phyloP scores from a whole-genome alignment of 2,888 invertebrate species.

The Amphipoea oculea region DNA sequence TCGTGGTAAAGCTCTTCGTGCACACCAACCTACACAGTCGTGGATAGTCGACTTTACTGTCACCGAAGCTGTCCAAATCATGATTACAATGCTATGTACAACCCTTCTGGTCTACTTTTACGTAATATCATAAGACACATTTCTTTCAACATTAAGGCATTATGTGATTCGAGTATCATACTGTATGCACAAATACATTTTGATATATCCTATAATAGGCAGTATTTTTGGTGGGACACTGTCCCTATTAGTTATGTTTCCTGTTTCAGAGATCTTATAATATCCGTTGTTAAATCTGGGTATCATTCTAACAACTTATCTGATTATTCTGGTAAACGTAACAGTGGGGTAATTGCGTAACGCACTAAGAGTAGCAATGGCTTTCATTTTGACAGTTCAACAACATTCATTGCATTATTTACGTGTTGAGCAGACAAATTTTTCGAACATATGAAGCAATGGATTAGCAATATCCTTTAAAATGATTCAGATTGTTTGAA shows the following conservation, averaged over 20 bases:
- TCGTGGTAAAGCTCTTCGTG: not conserved
- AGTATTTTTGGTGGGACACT: not conserved
- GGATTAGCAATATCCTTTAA: not conserved
- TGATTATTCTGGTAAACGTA: not conserved
- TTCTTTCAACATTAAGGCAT: conserved; percentile 34
- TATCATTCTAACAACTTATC: not conserved
- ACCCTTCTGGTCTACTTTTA: conserved; percentile 13
- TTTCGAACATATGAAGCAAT: not conserved
- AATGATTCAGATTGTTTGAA: not conserved
- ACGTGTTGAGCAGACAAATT: not conserved
- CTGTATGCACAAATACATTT: not conserved
- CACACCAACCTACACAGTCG: not conserved
- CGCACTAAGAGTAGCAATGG: too few species aligned
- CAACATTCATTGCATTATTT: not conserved
- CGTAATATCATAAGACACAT: conserved; percentile 35
- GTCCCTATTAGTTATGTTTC: not conserved
- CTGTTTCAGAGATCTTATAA: not conserved
- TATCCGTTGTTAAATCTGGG: not conserved
- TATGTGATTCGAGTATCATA: not conserved
- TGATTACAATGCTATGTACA: conserved; percentile 12
- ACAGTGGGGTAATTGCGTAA: too few species aligned
- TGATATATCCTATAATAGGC: not conserved
- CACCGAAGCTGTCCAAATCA: not conserved
- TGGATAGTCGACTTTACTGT: not conserved
- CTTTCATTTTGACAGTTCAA: too few species aligned